Percentiles rank a stretch among this genome's conserved stretches.
phyloP scores from a whole-genome alignment of 2,797 vertebrate species.

The Hemitrygon akajei region DNA sequence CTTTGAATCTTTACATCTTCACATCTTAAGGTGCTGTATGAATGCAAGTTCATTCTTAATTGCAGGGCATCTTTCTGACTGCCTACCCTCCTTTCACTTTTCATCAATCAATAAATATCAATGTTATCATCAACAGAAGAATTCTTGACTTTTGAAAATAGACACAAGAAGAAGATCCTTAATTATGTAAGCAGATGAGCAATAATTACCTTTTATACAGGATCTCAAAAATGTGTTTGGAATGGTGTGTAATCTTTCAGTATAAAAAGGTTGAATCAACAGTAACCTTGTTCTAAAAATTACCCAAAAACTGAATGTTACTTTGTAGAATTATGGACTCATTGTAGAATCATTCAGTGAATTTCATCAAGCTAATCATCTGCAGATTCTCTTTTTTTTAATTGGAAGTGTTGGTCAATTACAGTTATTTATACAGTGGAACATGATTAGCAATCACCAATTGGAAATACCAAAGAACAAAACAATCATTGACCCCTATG shows the following conservation, averaged over 20 bases:
- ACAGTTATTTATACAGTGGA: background rate
- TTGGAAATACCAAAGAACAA: background rate
- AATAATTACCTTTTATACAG: too few relatives aligned
- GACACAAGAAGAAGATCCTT: background rate
- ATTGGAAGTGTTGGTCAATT: conserved; percentile 21
- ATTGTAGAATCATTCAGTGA: background rate
- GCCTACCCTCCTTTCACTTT: too few relatives aligned
- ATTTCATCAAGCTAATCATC: background rate
- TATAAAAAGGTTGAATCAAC: background rate
- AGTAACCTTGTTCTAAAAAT: background rate
- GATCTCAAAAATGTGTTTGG: background rate
- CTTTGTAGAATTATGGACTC: background rate
- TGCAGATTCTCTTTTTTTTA: background rate
- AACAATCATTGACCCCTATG: background rate
- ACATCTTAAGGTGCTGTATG: background rate
- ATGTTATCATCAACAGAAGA: too few relatives aligned
- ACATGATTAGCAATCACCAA: background rate
- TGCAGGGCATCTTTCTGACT: too few relatives aligned
- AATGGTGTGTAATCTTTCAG: background rate
- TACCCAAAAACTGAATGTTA: too few relatives aligned
- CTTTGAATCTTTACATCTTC: too few relatives aligned
- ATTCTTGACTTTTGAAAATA: too few relatives aligned
- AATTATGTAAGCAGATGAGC: background rate
- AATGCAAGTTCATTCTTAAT: background rate
- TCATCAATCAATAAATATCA: too few relatives aligned